Conservation (phyloP, 2,888 invertebrate genomes). For the Oxyteleia sp. region DNA sequence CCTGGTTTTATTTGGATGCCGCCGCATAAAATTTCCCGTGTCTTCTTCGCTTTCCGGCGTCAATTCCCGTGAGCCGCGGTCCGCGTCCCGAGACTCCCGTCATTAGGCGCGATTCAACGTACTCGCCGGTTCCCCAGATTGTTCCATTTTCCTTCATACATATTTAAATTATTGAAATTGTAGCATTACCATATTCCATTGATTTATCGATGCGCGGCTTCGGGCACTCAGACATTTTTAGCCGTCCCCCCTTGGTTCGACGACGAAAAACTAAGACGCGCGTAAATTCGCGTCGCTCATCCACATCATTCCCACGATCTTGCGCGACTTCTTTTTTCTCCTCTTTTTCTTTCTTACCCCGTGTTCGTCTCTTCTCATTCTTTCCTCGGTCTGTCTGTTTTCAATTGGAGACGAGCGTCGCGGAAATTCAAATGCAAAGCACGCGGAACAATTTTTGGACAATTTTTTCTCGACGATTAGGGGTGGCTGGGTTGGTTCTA, state of each 20-base stretch:
- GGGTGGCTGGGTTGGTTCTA: too few species aligned
- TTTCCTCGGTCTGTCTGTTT: slow-evolving; percentile 19
- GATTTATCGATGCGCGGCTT: slow-evolving; percentile 84
- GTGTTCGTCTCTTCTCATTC: not conserved
- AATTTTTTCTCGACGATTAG: not conserved
- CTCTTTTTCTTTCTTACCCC: slow-evolving; percentile 8
- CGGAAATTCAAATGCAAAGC: slow-evolving; percentile 20
- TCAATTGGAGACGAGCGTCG: not conserved
- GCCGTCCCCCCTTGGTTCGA: slow-evolving; percentile 13
- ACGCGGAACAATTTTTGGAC: slow-evolving; percentile 1
- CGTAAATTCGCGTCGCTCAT: slow-evolving; percentile 53
- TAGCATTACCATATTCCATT: slow-evolving; percentile 86
- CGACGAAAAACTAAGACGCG: slow-evolving; percentile 64
- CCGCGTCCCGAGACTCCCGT: slow-evolving; percentile 80
- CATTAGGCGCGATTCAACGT: slow-evolving; percentile 86
- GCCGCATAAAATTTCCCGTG: slow-evolving; percentile 64
- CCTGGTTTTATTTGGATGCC: slow-evolving; percentile 78
- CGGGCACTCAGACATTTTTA: slow-evolving; percentile 69
- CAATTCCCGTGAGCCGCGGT: slow-evolving; percentile 59
- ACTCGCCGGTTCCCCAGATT: slow-evolving; percentile 84
- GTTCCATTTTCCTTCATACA: slow-evolving; percentile 87
- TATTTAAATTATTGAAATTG: slow-evolving; percentile 87
- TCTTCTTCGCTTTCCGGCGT: slow-evolving; percentile 37
- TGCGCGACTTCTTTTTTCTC: not conserved
- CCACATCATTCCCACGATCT: slow-evolving; percentile 43